A percentile compares a stretch with the other conserved stretches of the same genome.
phyloP scores from a whole-genome alignment of 2,888 invertebrate species.

The Ectemnius lituratus region DNA sequence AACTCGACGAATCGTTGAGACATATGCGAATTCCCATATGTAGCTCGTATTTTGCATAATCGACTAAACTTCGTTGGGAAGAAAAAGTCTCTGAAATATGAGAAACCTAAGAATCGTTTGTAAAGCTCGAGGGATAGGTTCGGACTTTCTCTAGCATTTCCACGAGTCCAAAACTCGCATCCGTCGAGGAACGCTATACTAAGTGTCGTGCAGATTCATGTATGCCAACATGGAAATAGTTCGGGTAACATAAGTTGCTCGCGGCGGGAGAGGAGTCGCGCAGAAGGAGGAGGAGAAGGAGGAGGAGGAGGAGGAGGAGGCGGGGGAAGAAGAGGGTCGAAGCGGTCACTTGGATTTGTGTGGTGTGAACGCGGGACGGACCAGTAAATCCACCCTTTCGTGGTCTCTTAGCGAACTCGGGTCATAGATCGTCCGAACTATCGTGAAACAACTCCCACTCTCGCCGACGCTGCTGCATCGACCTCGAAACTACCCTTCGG shows the following conservation, averaged over 20 bases:
- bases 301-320: conserved; percentile 48
- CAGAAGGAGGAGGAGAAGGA: conserved; percentile 37
- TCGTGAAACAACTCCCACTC: conserved; percentile 71
- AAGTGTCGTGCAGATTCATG: conserved; percentile 47
- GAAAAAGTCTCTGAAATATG: no score
- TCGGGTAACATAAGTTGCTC: conserved; percentile 71
- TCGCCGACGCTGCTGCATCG: conserved; percentile 31
- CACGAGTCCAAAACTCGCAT: conserved; percentile 10
- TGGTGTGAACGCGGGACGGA: conserved; percentile 76
- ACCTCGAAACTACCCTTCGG: conserved; percentile 61
- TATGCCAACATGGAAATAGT: conserved; percentile 60
- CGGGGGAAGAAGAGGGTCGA: conserved; percentile 54
- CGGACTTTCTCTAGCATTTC: no score
- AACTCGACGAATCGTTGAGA: no score
- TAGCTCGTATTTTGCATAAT: no score
- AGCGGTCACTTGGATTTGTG: conserved; percentile 78
- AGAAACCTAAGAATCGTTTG: no score
- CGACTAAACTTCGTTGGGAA: no score
- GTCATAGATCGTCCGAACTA: conserved; percentile 76
- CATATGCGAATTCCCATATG: no score
- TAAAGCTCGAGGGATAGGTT: no score
- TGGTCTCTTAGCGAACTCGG: conserved; percentile 76
- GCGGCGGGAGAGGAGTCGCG: conserved; percentile 17
- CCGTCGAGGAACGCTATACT: conserved; percentile 23
- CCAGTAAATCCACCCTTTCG: conserved; percentile 77